phyloP scores from a whole-genome alignment of 2,113 vertebrate genomes.

The Columbina picui region DNA sequence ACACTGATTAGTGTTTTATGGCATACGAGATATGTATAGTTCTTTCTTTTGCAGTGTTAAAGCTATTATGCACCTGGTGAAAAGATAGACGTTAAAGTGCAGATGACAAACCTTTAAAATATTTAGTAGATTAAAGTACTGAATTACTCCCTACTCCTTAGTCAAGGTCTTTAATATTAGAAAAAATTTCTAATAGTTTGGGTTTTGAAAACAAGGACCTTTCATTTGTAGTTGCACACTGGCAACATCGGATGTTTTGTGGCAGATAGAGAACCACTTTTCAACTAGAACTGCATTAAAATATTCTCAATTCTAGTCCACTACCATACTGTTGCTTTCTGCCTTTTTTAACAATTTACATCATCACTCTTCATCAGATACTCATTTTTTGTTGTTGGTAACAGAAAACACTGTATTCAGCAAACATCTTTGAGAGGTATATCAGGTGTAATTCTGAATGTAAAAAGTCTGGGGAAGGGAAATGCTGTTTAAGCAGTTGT shows the following conservation, averaged over 20 bases:
- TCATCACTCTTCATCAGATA: background rate
- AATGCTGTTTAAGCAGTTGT: background rate
- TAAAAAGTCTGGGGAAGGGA: background rate
- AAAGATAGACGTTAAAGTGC: constrained; percentile 36
- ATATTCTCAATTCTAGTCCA: background rate
- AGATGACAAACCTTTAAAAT: constrained; percentile 63
- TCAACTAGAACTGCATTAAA: background rate
- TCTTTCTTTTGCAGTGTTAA: constrained; percentile 48
- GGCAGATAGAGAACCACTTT: background rate
- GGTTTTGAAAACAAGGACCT: background rate
- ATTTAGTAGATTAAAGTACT: constrained; percentile 39
- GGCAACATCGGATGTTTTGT: background rate
- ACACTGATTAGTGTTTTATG: constrained; percentile 64
- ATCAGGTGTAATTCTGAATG: background rate
- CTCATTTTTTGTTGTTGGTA: background rate
- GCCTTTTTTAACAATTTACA: background rate
- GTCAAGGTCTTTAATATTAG: constrained; percentile 20
- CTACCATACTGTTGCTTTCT: background rate
- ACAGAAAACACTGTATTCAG: background rate
- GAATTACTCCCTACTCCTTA: constrained; percentile 28
- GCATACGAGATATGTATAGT: constrained; percentile 51
- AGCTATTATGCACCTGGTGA: constrained; percentile 66
- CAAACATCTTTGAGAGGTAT: background rate
- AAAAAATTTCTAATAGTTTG: background rate
- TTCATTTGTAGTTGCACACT: background rate